Percentiles rank a stretch among this genome's conserved stretches.
These are phyloP conservation scores for Caenorhabditis wallacei DNA, from an alignment of 2,888 invertebrate genomes.

Conservation along the genomic window DNA sequence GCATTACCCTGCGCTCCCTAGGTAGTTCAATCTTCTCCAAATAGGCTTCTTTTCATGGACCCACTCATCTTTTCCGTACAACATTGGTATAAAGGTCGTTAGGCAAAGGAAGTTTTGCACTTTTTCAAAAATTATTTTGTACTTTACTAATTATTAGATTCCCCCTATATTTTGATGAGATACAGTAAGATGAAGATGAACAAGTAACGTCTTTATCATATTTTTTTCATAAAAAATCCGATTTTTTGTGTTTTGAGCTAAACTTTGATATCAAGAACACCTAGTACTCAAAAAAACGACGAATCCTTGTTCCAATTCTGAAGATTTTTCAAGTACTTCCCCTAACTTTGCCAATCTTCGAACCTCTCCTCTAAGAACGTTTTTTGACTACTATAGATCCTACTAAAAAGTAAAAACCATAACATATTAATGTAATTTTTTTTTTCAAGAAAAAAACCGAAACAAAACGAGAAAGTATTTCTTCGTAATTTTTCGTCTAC, in stretches of 20 bases:
- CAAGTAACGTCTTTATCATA: too few species aligned
- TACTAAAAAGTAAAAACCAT: too few species aligned
- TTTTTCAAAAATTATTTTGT: not conserved
- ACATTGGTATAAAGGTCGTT: slow-evolving; percentile 17
- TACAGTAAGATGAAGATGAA: too few species aligned
- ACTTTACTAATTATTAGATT: too few species aligned
- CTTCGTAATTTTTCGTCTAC: slow-evolving; percentile 20
- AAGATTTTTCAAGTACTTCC: slow-evolving; percentile 43
- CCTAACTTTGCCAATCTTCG: slow-evolving; percentile 10
- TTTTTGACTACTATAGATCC: too few species aligned
- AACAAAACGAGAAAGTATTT: slow-evolving; percentile 13
- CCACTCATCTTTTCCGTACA: slow-evolving; percentile 31
- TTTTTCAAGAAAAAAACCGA: slow-evolving; percentile 8
- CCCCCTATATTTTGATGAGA: too few species aligned
- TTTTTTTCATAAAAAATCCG: too few species aligned
- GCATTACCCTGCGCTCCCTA: slow-evolving; percentile 55
- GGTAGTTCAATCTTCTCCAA: slow-evolving; percentile 60
- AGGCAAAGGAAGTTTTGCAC: not conserved
- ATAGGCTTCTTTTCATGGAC: not conserved
- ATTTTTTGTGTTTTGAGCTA: slow-evolving; percentile 36
- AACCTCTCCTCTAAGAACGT: not conserved
- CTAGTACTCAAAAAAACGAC: slow-evolving; percentile 5
- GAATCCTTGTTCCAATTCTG: slow-evolving; percentile 6
- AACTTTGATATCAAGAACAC: slow-evolving; percentile 1
- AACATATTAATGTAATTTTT: not conserved